phyloP scores from a whole-genome alignment of 2,113 vertebrate species.

The Cygnus atratus region DNA sequence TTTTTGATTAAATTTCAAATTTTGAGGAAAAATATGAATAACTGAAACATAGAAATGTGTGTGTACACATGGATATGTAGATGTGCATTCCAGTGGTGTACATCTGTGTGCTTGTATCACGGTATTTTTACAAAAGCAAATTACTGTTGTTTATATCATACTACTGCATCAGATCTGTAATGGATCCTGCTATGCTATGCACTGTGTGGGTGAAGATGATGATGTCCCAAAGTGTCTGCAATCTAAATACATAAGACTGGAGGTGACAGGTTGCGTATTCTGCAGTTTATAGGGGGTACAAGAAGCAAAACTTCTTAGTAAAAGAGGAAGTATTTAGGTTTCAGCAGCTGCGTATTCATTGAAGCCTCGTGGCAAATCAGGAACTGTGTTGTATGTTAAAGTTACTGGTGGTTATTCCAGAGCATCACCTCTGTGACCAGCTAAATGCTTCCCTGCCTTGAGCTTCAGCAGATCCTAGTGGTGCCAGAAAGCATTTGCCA shows the following conservation, averaged over 20 bases:
- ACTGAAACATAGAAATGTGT: background rate
- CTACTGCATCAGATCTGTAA: background rate
- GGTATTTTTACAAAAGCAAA: background rate
- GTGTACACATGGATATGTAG: background rate
- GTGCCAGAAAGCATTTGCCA: background rate
- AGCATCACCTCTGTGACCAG: fast-evolving
- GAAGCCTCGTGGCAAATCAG: background rate
- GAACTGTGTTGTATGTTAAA: background rate
- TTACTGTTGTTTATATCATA: background rate
- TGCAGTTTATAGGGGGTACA: background rate
- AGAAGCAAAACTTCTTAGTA: background rate
- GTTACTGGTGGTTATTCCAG: background rate
- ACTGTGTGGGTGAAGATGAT: background rate
- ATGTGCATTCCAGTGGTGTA: background rate
- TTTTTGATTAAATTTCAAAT: background rate
- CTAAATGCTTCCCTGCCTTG: background rate
- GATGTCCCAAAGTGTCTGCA: background rate
- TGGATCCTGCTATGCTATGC: background rate
- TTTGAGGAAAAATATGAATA: background rate
- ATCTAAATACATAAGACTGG: background rate
- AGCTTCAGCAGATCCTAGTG: background rate
- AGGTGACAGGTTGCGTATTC: background rate
- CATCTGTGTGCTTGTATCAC: background rate
- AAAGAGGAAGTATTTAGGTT: background rate
- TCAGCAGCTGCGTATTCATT: background rate